phyloP scores from a whole-genome alignment of 1,140 invertebrate species.

The Temnothorax longispinosus region DNA sequence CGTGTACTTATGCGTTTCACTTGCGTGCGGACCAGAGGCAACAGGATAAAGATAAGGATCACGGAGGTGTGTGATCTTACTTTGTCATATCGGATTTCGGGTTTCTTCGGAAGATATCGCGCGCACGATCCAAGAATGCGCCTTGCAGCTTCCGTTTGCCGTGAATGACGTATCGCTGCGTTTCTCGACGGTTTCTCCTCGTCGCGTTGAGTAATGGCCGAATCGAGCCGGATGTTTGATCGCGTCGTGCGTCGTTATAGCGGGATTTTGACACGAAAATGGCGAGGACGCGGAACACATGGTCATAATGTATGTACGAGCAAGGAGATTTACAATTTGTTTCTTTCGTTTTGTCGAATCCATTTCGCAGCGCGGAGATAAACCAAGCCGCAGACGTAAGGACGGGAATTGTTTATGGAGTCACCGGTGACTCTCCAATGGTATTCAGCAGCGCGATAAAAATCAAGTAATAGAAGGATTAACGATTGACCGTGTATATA shows the following conservation, averaged over 20 bases:
- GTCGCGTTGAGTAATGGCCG: background rate
- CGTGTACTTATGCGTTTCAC: background rate
- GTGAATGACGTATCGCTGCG: too few species aligned
- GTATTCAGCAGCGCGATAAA: background rate
- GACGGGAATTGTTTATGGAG: background rate
- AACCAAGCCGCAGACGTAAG: background rate
- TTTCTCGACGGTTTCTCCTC: background rate
- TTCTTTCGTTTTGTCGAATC: background rate
- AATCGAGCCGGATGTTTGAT: background rate
- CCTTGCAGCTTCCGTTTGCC: slow-evolving; percentile 13
- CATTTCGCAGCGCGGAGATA: background rate
- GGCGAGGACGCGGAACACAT: background rate
- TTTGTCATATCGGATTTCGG: slow-evolving; percentile 54
- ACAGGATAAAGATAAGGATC: slow-evolving; percentile 35
- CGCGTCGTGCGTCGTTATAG: background rate
- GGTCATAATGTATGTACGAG: background rate
- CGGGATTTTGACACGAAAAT: background rate
- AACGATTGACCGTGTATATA: background rate
- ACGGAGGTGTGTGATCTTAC: slow-evolving; percentile 25
- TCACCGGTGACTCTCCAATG: background rate
- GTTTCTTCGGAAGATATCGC: background rate
- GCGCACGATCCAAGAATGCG: background rate
- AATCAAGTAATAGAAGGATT: slow-evolving; percentile 8
- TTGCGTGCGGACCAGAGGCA: background rate
- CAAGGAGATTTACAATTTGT: background rate